Base-by-base conservation (phyloP, 2,888 invertebrate species). In the Thecophora atra region DNA sequence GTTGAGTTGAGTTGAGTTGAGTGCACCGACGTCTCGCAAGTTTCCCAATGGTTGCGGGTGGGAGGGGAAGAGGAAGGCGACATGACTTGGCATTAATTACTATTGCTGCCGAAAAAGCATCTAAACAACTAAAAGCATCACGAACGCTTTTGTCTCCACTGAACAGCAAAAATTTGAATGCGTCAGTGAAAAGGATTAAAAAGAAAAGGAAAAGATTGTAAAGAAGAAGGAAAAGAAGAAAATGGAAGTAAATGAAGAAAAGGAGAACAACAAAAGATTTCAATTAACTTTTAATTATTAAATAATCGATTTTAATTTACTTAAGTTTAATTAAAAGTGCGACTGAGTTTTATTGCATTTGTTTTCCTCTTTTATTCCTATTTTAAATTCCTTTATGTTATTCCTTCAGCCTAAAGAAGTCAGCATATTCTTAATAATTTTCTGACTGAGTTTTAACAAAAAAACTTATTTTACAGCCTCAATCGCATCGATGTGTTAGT, bases 21-120 rank as follows among this genome's bases (percentile, higher is more conserved):
- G 11, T 64, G 42, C 21, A 21, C 11, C 26, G 58, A 17, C 58
- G 58, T 6, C 26, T 26, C 8, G 26, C 5, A 30, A 30, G 5
- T 30, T 24, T 24, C 3, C 28, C 5, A 24, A 26, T 24, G 56
- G 28, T 30, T 6, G 17, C 30, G 3, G 19, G 17, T 58, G 58
- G 6, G 4, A 17, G 13, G 28, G 17, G 28, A 7, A 3, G 26
- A 17, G 26, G 17, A 26, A 26, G 17, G 21, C 37, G 54, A 56
- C 28, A 51, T 60, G 60, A 30, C 60, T n/a, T 51, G 21, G 51
- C 60, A 70, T 70, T 70, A 70, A 70, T 70, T 70, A 70, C 70
- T 47, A 19, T 47, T 30, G 51, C 62, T 30, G 47, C 70, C 56
- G 67, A 47, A 64, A 52, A 56, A 56, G 6, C 37, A 17, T 52